A percentile compares a stretch with the other conserved stretches of the same genome.
These are phyloP conservation scores for Meloidogyne floridensis DNA, from an alignment of 1,140 invertebrate genomes.

Conservation along the genomic window DNA sequence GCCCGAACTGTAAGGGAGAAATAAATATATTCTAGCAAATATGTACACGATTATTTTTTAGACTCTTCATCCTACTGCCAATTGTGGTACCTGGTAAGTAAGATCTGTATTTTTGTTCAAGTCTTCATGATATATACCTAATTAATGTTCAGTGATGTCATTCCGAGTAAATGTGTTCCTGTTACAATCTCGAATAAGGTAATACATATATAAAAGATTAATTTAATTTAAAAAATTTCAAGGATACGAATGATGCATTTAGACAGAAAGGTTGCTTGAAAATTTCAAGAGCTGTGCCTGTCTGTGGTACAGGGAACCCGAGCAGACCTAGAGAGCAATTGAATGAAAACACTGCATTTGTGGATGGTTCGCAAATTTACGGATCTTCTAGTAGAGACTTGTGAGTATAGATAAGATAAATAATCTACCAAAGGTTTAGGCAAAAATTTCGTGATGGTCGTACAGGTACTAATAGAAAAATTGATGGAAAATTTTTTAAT, in stretches of 20 bases:
- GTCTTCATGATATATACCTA: background rate
- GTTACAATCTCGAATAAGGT: conserved; percentile 57
- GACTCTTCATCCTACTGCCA: conserved; percentile 61
- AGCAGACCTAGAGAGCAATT: conserved; percentile 58
- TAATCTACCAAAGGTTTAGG: background rate
- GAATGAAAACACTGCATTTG: conserved; percentile 62
- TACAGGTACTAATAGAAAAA: conserved; percentile 42
- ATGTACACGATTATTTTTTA: background rate
- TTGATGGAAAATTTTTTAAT: background rate
- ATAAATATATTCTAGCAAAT: background rate
- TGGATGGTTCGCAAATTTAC: conserved; percentile 64
- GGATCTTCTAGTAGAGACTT: conserved; percentile 62
- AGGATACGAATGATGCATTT: conserved; percentile 53
- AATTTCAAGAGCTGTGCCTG: conserved; percentile 62
- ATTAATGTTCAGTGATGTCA: conserved; percentile 43
- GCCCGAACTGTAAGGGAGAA: conserved; percentile 24
- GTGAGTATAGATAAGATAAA: background rate
- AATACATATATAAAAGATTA: conserved; percentile 25
- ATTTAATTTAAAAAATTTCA: background rate
- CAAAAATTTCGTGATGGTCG: conserved; percentile 64
- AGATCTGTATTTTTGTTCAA: background rate
- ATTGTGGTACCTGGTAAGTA: conserved; percentile 54
- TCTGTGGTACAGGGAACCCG: conserved; percentile 55
- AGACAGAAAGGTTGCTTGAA: conserved; percentile 59
- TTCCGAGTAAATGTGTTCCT: conserved; percentile 62